Evolutionary conservation across 2,797 vertebrate species (phyloP).

Genomic region (Betta splendens): DNA sequence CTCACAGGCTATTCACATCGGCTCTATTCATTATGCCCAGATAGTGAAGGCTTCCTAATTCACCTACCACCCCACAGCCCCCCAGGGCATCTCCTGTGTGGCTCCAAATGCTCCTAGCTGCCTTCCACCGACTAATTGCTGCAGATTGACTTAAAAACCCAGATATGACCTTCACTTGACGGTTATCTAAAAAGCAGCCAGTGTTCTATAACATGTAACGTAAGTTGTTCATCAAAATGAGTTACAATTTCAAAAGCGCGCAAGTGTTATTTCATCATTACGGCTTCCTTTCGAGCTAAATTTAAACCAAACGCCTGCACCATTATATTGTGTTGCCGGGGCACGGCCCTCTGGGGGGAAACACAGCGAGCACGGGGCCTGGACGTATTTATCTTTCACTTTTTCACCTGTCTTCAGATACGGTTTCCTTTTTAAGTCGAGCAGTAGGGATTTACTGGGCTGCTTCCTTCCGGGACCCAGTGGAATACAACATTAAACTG

Average conservation of each 20-base stretch:
- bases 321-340: conserved; percentile 64
- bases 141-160: conserved; percentile 48
- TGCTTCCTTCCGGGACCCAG: conserved; percentile 90
- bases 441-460: conserved; percentile 89
- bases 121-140: conserved; percentile 47
- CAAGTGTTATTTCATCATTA: conserved; percentile 68
- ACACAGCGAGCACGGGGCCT: conserved; percentile 52
- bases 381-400: conserved; percentile 79
- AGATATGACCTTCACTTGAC: conserved; percentile 28
- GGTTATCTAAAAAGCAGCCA: conserved; percentile 59
- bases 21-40: conserved; percentile 74
- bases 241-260: conserved; percentile 55
- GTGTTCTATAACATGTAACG: conserved; percentile 31
- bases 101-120: conserved; percentile 52
- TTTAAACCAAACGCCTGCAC: conserved; percentile 70
- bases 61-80: conserved; percentile 44
- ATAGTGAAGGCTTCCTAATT: conserved; percentile 78
- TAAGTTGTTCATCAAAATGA: conserved; percentile 63
- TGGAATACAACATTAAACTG: conserved; percentile 92
- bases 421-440: conserved; percentile 89
- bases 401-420: conserved; percentile 95
- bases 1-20: conserved; percentile 70
- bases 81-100: conserved; percentile 46
- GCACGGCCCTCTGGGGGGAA: conserved; percentile 65
- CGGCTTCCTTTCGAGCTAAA: conserved; percentile 72